Conservation (phyloP, 2,888 invertebrate species). For the Plebejus anna region DNA sequence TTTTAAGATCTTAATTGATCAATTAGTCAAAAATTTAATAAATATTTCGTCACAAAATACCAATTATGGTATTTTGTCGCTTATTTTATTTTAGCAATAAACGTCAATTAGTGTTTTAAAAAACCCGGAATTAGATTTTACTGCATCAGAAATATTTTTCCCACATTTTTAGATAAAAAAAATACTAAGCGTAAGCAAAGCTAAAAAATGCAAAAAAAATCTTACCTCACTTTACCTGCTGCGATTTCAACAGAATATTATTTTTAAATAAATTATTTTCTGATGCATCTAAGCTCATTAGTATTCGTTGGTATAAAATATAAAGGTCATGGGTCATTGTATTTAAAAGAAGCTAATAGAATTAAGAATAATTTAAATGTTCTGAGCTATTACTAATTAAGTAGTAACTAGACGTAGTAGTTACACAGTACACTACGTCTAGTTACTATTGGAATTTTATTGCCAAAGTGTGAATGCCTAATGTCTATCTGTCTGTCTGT, state of each 20-base stretch:
- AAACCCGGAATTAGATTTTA: neutral
- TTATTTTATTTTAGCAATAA: slow-evolving; percentile 3
- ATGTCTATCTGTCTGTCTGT: no score
- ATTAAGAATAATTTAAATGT: no score
- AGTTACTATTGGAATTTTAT: no score
- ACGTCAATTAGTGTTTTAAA: neutral
- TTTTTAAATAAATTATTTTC: no score
- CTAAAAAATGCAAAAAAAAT: neutral
- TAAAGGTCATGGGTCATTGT: no score
- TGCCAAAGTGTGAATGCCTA: no score
- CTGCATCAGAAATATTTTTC: neutral
- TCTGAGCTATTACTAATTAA: no score
- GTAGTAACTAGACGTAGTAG: no score
- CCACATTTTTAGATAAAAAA: neutral
- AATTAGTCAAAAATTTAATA: neutral
- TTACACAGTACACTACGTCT: no score
- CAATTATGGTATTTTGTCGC: neutral
- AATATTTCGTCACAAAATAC: neutral
- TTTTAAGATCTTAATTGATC: neutral
- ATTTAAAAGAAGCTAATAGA: no score
- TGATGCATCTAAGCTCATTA: no score
- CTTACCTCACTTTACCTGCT: slow-evolving; percentile 7
- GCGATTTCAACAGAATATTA: neutral
- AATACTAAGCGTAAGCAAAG: neutral
- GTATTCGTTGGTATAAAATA: no score